phyloP scores from a whole-genome alignment of 1,140 invertebrate species.

The Theocolax elegans region DNA sequence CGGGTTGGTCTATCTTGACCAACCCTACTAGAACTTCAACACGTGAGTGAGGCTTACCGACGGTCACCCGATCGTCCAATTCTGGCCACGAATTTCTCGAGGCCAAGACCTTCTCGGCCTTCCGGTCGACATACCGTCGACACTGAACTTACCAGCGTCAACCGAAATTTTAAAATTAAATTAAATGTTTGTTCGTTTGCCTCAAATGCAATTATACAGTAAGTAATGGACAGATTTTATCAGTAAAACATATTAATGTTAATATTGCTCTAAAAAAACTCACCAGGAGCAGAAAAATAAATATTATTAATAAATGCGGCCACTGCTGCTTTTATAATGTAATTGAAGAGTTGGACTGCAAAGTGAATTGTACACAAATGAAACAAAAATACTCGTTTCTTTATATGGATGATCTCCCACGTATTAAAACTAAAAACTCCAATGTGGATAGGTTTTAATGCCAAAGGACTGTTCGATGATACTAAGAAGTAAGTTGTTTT shows the following conservation, averaged over 20 bases:
- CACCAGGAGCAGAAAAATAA: slow-evolving; percentile 50
- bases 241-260: slow-evolving; percentile 51
- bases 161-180: not conserved
- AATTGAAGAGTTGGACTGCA: slow-evolving; percentile 45
- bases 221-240: slow-evolving; percentile 49
- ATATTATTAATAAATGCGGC: slow-evolving; percentile 47
- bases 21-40: too few species aligned
- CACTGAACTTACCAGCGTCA: too few species aligned
- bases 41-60: too few species aligned
- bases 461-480: slow-evolving; percentile 30
- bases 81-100: too few species aligned
- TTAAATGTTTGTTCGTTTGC: not conserved
- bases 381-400: too few species aligned
- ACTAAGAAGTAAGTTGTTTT: slow-evolving; percentile 43
- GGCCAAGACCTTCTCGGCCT: too few species aligned
- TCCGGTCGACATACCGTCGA: too few species aligned
- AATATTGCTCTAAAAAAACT: slow-evolving; percentile 50
- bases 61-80: too few species aligned
- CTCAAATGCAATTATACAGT: not conserved
- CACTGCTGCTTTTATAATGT: slow-evolving; percentile 48
- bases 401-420: slow-evolving; percentile 42
- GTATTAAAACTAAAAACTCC: slow-evolving; percentile 39
- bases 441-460: slow-evolving; percentile 50
- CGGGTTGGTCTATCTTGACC: too few species aligned
- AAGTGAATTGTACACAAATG: slow-evolving; percentile 47